Conservation (phyloP, 2,113 vertebrate genomes). For the Eurypyga helias region DNA sequence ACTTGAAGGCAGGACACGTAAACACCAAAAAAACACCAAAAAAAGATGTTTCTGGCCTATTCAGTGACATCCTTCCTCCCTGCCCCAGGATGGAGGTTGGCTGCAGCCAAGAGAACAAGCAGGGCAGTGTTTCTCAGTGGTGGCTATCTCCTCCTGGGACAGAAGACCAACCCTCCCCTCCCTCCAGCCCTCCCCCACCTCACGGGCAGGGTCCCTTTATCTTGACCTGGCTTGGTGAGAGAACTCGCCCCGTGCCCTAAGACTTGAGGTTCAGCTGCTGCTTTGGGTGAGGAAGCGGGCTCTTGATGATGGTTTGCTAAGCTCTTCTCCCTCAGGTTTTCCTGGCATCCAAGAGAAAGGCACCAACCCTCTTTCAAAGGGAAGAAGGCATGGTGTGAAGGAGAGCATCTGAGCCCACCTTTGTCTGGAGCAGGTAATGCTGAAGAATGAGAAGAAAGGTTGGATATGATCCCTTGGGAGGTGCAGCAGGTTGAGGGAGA, state of each 20-base stretch:
- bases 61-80: not conserved
- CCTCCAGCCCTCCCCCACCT: not conserved
- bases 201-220: not conserved
- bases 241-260: not conserved
- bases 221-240: not conserved
- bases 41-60: not conserved
- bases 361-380: not conserved
- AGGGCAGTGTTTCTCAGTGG: not conserved
- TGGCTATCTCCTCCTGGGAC: not conserved
- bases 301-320: fast-evolving
- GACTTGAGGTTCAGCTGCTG: not conserved
- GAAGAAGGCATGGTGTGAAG: not conserved
- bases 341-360: not conserved
- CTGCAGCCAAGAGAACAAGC: not conserved
- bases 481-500: no score
- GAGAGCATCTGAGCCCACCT: not conserved
- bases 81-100: not conserved
- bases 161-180: not conserved
- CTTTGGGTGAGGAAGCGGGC: not conserved
- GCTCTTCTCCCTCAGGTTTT: not conserved
- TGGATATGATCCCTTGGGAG: not conserved
- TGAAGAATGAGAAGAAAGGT: not conserved
- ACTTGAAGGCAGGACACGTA: not conserved
- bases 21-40: no score
- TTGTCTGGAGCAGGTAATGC: not conserved